Percentiles rank a stretch among this genome's conserved stretches.
phyloP scores from a whole-genome alignment of 2,113 vertebrate genomes.

The Ariopsis seemanni region DNA sequence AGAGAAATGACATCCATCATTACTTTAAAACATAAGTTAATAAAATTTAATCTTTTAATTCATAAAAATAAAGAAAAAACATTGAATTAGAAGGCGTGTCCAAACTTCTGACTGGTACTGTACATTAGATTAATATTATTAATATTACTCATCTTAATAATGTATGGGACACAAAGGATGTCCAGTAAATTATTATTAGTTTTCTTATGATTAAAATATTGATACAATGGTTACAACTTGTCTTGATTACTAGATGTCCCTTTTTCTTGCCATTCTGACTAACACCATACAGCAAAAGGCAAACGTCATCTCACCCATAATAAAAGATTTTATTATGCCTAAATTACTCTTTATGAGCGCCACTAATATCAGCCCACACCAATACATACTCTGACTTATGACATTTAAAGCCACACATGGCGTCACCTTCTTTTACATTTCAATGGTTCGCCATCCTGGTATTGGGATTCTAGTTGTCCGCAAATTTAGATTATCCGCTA shows the following conservation, averaged over 20 bases:
- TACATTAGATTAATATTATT: neutral
- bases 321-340: neutral
- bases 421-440: neutral
- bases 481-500: neutral
- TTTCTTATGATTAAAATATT: conserved; percentile 7
- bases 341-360: neutral
- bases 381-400: neutral
- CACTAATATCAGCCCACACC: neutral
- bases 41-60: no score
- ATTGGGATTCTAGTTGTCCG: neutral
- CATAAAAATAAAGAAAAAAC: no score
- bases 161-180: neutral
- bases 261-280: neutral
- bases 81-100: no score
- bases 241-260: neutral
- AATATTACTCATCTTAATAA: neutral
- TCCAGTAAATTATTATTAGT: neutral
- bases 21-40: no score
- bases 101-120: neutral
- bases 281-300: neutral
- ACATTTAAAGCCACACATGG: neutral
- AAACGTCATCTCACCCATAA: neutral
- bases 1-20: no score
- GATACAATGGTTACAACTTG: neutral
- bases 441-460: neutral